Evolutionary conservation across 2,113 vertebrate genomes (phyloP).

Genomic region (Oreocharis arfaki): DNA sequence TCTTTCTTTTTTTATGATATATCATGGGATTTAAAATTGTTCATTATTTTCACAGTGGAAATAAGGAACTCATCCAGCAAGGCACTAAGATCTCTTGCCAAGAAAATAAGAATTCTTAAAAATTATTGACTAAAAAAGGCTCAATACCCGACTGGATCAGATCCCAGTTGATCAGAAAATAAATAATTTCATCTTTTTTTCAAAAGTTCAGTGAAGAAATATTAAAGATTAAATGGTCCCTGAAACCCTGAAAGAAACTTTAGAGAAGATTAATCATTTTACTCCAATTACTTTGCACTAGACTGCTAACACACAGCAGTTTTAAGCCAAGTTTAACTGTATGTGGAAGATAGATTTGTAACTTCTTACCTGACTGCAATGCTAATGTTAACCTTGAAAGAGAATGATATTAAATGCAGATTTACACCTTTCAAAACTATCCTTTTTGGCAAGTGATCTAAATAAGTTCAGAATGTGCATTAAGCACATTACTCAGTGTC

Average conservation of each 20-base stretch:
- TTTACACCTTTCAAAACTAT: background rate
- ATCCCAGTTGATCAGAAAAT: background rate
- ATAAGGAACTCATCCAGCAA: background rate
- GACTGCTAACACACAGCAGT: background rate
- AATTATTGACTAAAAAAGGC: background rate
- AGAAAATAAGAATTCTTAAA: background rate
- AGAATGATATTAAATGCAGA: background rate
- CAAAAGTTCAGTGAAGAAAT: background rate
- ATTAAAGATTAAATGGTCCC: background rate
- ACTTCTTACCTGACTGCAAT: background rate
- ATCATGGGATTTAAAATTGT: background rate
- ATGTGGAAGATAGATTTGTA: background rate
- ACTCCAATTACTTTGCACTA: background rate
- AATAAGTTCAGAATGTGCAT: background rate
- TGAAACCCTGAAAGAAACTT: slow-evolving; percentile 4
- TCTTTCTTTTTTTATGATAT: background rate
- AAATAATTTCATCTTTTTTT: background rate
- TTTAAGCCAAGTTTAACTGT: slow-evolving; percentile 16
- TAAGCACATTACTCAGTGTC: background rate
- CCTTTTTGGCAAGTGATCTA: background rate
- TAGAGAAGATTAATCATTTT: background rate
- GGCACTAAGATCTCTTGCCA: slow-evolving; percentile 5
- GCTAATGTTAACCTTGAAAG: background rate
- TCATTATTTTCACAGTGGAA: background rate
- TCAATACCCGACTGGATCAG: background rate